phyloP scores from a whole-genome alignment of 2,888 invertebrate genomes.

The Kuschelorhynchus macadamiae region DNA sequence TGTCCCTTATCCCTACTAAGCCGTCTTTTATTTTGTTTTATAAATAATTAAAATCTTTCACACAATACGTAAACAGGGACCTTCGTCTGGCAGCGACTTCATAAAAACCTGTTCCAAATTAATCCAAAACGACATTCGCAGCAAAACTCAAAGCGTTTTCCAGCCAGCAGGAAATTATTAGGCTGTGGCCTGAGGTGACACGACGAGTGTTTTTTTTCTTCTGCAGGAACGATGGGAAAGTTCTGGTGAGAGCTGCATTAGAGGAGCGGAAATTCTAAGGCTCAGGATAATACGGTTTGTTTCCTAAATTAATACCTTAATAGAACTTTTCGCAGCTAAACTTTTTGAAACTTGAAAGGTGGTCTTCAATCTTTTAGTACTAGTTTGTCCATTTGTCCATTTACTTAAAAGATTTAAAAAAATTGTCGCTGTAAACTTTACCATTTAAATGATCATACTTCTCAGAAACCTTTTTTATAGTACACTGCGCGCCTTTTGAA shows the following conservation, averaged over 20 bases:
- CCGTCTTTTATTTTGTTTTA: slow-evolving; percentile 17
- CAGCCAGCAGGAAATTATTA: slow-evolving; percentile 41
- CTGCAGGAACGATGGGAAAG: neutral
- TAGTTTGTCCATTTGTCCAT: too few relatives aligned
- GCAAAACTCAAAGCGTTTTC: slow-evolving; percentile 37
- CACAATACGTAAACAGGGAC: slow-evolving; percentile 20
- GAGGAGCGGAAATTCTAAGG: too few relatives aligned
- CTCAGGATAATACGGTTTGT: too few relatives aligned
- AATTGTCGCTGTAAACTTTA: too few relatives aligned
- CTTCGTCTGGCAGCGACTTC: slow-evolving; percentile 25
- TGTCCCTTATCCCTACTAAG: slow-evolving; percentile 1
- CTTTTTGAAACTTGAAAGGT: too few relatives aligned
- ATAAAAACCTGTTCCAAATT: slow-evolving; percentile 35
- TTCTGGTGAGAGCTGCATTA: too few relatives aligned
- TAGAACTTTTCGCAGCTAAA: too few relatives aligned
- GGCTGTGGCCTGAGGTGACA: slow-evolving; percentile 39
- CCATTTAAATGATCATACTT: too few relatives aligned
- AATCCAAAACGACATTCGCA: slow-evolving; percentile 40
- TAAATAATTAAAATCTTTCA: slow-evolving; percentile 26
- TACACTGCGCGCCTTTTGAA: too few relatives aligned
- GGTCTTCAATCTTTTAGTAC: too few relatives aligned
- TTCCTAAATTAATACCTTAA: neutral
- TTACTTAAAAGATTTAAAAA: too few relatives aligned
- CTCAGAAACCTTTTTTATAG: too few relatives aligned
- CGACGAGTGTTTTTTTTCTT: slow-evolving; percentile 23